phyloP scores from a whole-genome alignment of 2,888 invertebrate species.

The Trissolcus japonicus region DNA sequence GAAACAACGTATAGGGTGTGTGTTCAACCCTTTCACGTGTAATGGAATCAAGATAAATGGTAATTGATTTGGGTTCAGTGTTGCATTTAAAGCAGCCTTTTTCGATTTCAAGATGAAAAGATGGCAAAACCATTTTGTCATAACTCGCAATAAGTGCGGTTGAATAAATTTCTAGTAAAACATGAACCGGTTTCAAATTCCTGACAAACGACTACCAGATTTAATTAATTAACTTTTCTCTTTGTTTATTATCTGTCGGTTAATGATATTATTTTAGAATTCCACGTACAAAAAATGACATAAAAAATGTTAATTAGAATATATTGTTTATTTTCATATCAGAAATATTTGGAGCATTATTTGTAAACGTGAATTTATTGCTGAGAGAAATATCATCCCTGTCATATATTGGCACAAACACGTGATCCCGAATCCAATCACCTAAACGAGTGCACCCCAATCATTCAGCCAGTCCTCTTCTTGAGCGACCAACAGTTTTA shows the following conservation, averaged over 20 bases:
- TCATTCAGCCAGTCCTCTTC: conserved; percentile 28
- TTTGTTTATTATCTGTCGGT: no score
- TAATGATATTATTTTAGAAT: no score
- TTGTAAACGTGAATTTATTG: conserved; percentile 18
- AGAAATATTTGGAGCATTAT: no score
- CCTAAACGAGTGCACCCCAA: conserved; percentile 9
- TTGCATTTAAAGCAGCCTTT: conserved; percentile 58
- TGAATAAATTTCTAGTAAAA: no score
- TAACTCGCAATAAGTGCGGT: conserved; percentile 39
- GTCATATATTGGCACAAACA: conserved; percentile 35
- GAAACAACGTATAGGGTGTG: conserved; percentile 14
- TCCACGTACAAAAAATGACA: no score
- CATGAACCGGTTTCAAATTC: no score
- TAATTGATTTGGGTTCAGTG: conserved; percentile 61
- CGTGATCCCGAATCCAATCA: conserved; percentile 18
- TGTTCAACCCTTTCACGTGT: conserved; percentile 54
- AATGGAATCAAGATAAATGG: conserved; percentile 63
- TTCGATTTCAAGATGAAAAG: conserved; percentile 52
- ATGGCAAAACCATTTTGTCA: conserved; percentile 43
- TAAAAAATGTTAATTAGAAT: no score
- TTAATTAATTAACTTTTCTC: no score
- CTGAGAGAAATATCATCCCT: no score
- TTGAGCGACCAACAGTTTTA: conserved; percentile 20
- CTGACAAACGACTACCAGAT: no score
- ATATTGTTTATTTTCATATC: no score